These are phyloP conservation scores for Dicrostonyx torquatus DNA, from an alignment of 2,797 vertebrate species.

Conservation along the genomic window DNA sequence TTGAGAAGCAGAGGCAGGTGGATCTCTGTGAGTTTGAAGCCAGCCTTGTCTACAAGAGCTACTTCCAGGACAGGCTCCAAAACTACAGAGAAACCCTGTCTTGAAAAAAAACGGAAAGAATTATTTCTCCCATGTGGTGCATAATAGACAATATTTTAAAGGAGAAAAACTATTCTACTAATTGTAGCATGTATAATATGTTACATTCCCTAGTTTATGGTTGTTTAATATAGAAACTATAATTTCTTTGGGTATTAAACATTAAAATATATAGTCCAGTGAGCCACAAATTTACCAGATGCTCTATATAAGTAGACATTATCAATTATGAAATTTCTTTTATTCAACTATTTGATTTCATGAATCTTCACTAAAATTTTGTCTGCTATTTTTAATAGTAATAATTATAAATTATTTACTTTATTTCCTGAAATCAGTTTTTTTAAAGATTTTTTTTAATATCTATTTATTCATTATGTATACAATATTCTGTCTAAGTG, in stretches of 20 bases:
- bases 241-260: background rate
- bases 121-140: background rate
- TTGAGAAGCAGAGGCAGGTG: too few relatives aligned
- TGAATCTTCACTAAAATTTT: background rate
- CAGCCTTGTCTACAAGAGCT: too few relatives aligned
- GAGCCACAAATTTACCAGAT: background rate
- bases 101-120: background rate
- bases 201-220: background rate
- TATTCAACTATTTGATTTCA: constrained; percentile 25
- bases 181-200: background rate
- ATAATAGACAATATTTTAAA: background rate
- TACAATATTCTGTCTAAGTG: too few relatives aligned
- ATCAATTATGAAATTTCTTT: background rate
- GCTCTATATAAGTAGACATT: background rate
- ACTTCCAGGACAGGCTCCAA: too few relatives aligned
- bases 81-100: too few relatives aligned
- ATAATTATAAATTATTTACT: background rate
- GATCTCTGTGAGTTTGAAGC: too few relatives aligned
- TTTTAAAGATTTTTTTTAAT: too few relatives aligned
- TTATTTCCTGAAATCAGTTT: background rate
- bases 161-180: background rate
- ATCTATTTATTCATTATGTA: too few relatives aligned
- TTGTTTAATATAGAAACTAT: background rate
- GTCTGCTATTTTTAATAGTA: background rate
- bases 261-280: background rate